Evolutionary conservation across 2,888 invertebrate species (phyloP).

Genomic region (Trissolcus japonicus): DNA sequence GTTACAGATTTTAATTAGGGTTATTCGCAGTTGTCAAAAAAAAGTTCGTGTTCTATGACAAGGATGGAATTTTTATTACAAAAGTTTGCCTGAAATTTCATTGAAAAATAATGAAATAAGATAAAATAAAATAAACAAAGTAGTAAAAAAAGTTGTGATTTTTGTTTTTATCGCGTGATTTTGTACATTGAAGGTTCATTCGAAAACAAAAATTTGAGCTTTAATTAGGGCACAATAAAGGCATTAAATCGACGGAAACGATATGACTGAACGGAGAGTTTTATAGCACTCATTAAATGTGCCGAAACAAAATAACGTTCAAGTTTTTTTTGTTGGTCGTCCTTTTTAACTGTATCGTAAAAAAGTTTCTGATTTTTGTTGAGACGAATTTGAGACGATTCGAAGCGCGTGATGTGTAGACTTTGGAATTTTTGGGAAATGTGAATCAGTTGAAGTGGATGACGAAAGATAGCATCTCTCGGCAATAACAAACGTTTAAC

Average conservation of each 20-base stretch:
- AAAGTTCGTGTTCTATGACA: slow-evolving; percentile 10
- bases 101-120: no score
- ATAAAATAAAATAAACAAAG: no score
- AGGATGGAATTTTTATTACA: slow-evolving; percentile 17
- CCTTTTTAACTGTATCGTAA: slow-evolving; percentile 23
- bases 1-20: slow-evolving; percentile 36
- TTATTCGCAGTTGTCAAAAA: slow-evolving; percentile 10
- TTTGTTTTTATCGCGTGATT: no score
- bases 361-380: slow-evolving; percentile 33
- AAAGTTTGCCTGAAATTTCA: background rate
- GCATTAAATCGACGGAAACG: slow-evolving; percentile 42
- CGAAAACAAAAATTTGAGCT: slow-evolving; percentile 24
- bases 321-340: slow-evolving; percentile 7
- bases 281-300: slow-evolving; percentile 50
- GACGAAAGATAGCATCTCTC: slow-evolving; percentile 66
- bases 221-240: slow-evolving; percentile 26
- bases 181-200: background rate
- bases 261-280: slow-evolving; percentile 35
- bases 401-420: slow-evolving; percentile 41
- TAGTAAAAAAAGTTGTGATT: no score
- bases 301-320: slow-evolving; percentile 27
- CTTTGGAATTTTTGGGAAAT: slow-evolving; percentile 56
- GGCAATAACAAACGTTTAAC: slow-evolving; percentile 72
- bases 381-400: slow-evolving; percentile 43
- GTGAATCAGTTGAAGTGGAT: slow-evolving; percentile 49